phyloP scores from a whole-genome alignment of 1,140 invertebrate genomes.

The Euwallacea similis region DNA sequence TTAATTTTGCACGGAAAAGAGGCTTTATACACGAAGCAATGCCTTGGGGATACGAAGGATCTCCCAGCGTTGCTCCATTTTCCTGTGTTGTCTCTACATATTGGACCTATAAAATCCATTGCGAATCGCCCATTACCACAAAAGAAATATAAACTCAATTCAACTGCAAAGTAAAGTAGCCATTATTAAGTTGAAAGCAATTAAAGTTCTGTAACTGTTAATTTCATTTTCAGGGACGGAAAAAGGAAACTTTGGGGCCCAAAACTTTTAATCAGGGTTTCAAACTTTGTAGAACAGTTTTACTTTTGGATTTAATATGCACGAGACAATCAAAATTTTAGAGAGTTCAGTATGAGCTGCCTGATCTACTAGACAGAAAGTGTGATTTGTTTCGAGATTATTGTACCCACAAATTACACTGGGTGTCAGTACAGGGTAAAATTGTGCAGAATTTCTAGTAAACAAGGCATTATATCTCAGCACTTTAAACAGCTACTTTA shows the following conservation, averaged over 20 bases:
- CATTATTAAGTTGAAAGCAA: conserved; percentile 25
- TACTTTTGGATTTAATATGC: conserved; percentile 32
- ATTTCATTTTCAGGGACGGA: conserved; percentile 16
- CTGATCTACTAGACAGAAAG: neutral
- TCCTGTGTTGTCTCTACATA: conserved; percentile 5
- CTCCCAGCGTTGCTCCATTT: conserved; percentile 1
- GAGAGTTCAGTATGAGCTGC: conserved; percentile 17
- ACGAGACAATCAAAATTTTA: conserved; percentile 31
- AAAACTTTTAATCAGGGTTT: conserved; percentile 33
- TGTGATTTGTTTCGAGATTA: too few species aligned
- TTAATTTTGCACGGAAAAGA: neutral
- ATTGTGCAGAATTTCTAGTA: too few species aligned
- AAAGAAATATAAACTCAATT: conserved; percentile 1
- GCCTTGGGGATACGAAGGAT: conserved; percentile 3
- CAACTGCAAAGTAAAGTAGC: conserved; percentile 7
- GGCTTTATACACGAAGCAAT: neutral
- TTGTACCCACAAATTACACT: too few species aligned
- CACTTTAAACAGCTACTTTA: too few species aligned
- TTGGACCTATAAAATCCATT: conserved; percentile 1
- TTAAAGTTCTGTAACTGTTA: conserved; percentile 35
- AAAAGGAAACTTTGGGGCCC: conserved; percentile 24
- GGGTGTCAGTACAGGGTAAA: too few species aligned
- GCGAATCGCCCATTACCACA: too few species aligned
- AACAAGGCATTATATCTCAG: too few species aligned
- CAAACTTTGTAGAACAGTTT: conserved; percentile 19